These are phyloP conservation scores for Eucera pruinosa DNA, from an alignment of 2,888 invertebrate genomes.

Conservation along the genomic window DNA sequence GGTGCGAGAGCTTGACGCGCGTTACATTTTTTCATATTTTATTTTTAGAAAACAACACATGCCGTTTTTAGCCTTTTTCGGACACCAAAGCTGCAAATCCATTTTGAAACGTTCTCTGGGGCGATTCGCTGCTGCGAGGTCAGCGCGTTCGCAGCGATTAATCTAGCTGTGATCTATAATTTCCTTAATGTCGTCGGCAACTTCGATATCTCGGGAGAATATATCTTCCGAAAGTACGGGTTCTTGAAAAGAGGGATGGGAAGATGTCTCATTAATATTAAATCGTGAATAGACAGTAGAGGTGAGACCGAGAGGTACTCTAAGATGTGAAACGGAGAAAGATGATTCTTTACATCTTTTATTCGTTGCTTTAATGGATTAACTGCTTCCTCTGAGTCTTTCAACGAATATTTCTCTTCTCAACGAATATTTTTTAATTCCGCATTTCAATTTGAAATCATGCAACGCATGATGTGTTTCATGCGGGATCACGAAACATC, in stretches of 20 bases:
- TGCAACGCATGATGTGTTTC: too few species aligned
- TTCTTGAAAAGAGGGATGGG: constrained; percentile 23
- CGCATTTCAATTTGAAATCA: too few species aligned
- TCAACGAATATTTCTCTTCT: background rate
- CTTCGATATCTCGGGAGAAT: constrained; percentile 18
- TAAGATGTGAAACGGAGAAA: too few species aligned
- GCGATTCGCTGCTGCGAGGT: background rate
- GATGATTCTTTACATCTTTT: background rate
- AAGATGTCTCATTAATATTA: constrained; percentile 63
- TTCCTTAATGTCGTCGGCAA: constrained; percentile 14
- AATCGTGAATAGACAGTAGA: constrained; percentile 36
- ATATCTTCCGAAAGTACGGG: constrained; percentile 13
- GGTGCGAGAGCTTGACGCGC: background rate
- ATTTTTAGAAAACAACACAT: too few species aligned
- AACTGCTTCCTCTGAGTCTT: constrained; percentile 1
- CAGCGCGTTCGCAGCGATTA: constrained; percentile 3
- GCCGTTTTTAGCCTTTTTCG: background rate
- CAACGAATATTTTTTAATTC: background rate
- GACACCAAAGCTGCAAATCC: background rate
- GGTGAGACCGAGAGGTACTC: background rate
- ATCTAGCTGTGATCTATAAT: constrained; percentile 15
- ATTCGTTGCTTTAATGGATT: constrained; percentile 49
- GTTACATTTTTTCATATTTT: background rate
- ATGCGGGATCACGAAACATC: too few species aligned
- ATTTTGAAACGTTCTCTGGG: background rate